phyloP scores from a whole-genome alignment of 1,140 invertebrate species.

The Ostrea edulis region DNA sequence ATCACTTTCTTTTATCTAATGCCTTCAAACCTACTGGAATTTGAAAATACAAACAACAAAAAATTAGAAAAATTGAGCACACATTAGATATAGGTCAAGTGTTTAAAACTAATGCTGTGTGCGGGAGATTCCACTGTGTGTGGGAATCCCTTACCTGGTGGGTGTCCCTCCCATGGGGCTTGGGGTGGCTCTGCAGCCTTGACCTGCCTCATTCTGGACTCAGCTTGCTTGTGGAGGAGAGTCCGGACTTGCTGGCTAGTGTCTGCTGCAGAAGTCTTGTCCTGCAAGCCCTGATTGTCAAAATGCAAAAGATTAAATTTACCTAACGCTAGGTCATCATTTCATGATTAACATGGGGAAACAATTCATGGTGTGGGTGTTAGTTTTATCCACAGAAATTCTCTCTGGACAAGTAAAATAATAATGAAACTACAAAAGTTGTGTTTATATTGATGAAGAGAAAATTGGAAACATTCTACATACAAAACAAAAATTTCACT shows the following conservation, averaged over 20 bases:
- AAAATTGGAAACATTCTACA: too few species aligned
- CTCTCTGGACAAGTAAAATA: not conserved
- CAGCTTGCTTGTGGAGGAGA: slow-evolving; percentile 82
- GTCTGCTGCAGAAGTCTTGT: not conserved
- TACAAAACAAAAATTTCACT: too few species aligned
- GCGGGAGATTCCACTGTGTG: too few species aligned
- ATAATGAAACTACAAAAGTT: too few species aligned
- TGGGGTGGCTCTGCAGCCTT: not conserved
- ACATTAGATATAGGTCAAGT: not conserved
- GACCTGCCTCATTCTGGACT: slow-evolving; percentile 84
- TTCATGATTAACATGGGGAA: not conserved
- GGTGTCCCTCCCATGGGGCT: not conserved
- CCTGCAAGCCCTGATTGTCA: slow-evolving; percentile 23
- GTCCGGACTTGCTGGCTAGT: slow-evolving; percentile 86
- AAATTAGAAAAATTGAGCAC: too few species aligned
- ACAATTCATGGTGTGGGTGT: not conserved
- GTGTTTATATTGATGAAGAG: too few species aligned
- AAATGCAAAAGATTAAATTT: not conserved
- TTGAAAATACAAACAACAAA: too few species aligned
- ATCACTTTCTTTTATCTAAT: too few species aligned
- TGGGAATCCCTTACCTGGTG: not conserved
- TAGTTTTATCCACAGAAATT: not conserved
- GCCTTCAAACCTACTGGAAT: too few species aligned
- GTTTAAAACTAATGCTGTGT: not conserved
- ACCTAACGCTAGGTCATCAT: not conserved